Base-by-base conservation (phyloP, 2,113 vertebrate species). In the Coryphaenoides rupestris region DNA sequence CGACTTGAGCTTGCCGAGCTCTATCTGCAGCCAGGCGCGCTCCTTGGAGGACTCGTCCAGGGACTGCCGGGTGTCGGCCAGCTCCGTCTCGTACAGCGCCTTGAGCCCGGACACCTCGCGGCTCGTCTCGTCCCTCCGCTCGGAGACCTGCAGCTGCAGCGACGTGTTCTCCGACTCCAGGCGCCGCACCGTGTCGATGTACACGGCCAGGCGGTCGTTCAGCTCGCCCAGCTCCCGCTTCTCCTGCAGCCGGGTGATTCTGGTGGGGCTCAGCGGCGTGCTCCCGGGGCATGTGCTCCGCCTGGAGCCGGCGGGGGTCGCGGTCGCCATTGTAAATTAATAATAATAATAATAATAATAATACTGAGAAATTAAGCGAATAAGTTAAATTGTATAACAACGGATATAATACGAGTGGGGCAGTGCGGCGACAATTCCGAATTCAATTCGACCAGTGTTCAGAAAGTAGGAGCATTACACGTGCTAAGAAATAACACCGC, bases 11-110 rank as follows among this genome's bases (percentile, higher is more conserved):
- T 90, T 93, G 52, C 93, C 89, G 78, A 97, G 83, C 75, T 96
- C 93, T 3, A 97, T 95, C 90, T 96, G 93, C 55, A 96, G 89
- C 89, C 86, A 88, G 59, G 95, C 94, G 63, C 93, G 90, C 69
- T 96, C 94, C 72, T 89, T 92, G 40, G 94, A 93, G 3, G 91
- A 93, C 57, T 96, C 92, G 68, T 97, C 95, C 58, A 97, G 79
- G 6, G 85, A 75, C 57, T 76, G 79, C 0, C 95, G 86, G 21
- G 92, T 90, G 74, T 97, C 94, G 0, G 94, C 93, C 7, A 98
- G 87, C 90, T 96, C 94, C 0, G 86, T 84, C 82, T 96, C 94
- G 50, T 95, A 97, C 24, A 95, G 80, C 0, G 87, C 81, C 82
- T 90, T 95, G 23, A 96, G 80, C 5, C 90, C 88, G 21, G 66